These are phyloP conservation scores for Eclectus roratus DNA, from an alignment of 2,113 vertebrate species.

Conservation along the genomic window DNA sequence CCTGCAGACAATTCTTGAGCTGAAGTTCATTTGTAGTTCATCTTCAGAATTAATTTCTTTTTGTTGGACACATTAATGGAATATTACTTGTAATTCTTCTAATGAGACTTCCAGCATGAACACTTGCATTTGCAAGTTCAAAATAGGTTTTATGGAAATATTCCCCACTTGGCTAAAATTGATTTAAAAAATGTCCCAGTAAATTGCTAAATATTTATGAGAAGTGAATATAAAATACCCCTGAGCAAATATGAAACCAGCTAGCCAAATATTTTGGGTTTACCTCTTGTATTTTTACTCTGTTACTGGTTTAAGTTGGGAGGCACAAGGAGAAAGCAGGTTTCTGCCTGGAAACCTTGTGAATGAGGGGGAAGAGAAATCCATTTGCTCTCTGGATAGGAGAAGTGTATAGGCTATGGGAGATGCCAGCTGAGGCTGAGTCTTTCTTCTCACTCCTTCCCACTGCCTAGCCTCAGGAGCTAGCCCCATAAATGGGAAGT, in stretches of 20 bases:
- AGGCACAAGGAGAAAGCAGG: neutral
- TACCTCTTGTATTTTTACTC: neutral
- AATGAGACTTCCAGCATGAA: slow-evolving; percentile 26
- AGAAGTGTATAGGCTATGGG: neutral
- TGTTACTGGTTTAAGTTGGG: fast-evolving
- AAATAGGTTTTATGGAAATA: neutral
- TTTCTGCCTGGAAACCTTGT: neutral
- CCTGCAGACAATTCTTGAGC: slow-evolving; percentile 30
- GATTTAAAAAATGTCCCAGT: neutral
- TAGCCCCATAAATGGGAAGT: neutral
- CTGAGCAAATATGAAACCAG: neutral
- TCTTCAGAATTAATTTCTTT: slow-evolving; percentile 53
- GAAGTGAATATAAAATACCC: neutral
- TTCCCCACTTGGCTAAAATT: neutral
- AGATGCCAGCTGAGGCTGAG: neutral
- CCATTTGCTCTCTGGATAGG: neutral
- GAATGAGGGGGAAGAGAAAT: neutral
- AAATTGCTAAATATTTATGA: neutral
- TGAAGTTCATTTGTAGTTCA: slow-evolving; percentile 40
- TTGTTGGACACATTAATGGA: slow-evolving; percentile 28
- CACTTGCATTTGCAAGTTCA: neutral
- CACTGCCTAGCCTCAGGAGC: neutral
- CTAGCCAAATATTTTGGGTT: neutral
- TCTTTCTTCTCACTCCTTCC: neutral
- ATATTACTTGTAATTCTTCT: slow-evolving; percentile 24